Percentiles rank a stretch among this genome's conserved stretches.
These are phyloP conservation scores for Reticulitermes speratus DNA, from an alignment of 1,140 invertebrate genomes.

Conservation along the genomic window DNA sequence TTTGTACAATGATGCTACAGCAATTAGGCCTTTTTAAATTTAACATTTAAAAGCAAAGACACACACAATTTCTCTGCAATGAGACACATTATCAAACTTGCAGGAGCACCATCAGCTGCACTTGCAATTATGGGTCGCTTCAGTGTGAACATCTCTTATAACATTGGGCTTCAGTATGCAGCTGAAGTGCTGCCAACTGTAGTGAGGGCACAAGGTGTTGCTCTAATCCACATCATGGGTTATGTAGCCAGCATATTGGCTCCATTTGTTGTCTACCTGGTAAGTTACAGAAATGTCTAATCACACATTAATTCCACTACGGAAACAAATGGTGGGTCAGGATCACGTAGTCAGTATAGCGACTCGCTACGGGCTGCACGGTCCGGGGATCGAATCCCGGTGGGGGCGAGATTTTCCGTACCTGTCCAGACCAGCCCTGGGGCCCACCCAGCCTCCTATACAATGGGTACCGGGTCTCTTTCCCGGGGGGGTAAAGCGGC, in stretches of 20 bases:
- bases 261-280: slow-evolving; percentile 80
- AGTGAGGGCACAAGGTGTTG: slow-evolving; percentile 78
- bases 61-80: neutral
- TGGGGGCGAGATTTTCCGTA: too few relatives aligned
- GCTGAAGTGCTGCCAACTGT: slow-evolving; percentile 85
- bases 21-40: too few relatives aligned
- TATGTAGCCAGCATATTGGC: slow-evolving; percentile 79
- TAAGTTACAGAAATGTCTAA: slow-evolving; percentile 41
- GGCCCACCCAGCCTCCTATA: too few relatives aligned
- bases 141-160: slow-evolving; percentile 83
- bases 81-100: slow-evolving; percentile 35
- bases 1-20: too few relatives aligned
- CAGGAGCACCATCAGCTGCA: slow-evolving; percentile 65
- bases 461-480: too few relatives aligned
- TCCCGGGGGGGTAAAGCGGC: too few relatives aligned
- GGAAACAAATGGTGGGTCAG: neutral
- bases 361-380: too few relatives aligned
- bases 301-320: neutral
- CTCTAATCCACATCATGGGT: slow-evolving; percentile 81
- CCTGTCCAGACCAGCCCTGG: too few relatives aligned
- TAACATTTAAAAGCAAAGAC: neutral
- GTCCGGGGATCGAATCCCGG: too few relatives aligned
- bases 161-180: slow-evolving; percentile 85
- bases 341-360: too few relatives aligned
- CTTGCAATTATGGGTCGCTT: slow-evolving; percentile 78